Evolutionary conservation across 2,113 vertebrate genomes (phyloP).

Genomic region (Sphyrna mokarran): DNA sequence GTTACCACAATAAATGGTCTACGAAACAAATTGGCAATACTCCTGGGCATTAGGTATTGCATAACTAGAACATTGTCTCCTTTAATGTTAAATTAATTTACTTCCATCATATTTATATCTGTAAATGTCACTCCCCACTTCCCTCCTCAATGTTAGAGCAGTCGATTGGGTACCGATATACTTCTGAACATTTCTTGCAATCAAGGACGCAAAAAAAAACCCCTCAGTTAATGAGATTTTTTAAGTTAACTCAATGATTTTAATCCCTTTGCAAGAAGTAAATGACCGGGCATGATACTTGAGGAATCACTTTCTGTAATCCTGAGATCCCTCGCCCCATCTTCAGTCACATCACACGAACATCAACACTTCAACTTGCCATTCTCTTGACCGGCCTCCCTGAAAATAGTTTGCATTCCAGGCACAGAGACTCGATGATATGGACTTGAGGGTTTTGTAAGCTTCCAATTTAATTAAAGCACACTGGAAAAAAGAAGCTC

Average conservation of each 20-base stretch:
- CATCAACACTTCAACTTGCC: slow-evolving; percentile 66
- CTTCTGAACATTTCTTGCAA: not conserved
- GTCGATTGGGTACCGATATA: not conserved
- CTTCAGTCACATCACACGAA: slow-evolving; percentile 49
- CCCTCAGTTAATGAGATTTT: not conserved
- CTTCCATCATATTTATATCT: slow-evolving; percentile 39
- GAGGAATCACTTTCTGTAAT: slow-evolving; percentile 60
- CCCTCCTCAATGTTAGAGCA: slow-evolving; percentile 13
- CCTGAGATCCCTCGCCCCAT: slow-evolving; percentile 70
- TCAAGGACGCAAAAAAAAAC: not conserved
- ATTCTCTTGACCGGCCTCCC: slow-evolving; percentile 49
- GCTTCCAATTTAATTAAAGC: slow-evolving; percentile 67
- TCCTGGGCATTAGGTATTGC: too few relatives aligned
- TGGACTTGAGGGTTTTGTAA: slow-evolving; percentile 49
- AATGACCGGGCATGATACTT: not conserved
- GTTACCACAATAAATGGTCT: too few relatives aligned
- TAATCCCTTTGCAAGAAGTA: not conserved
- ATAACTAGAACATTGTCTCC: too few relatives aligned
- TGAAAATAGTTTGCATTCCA: slow-evolving; percentile 70
- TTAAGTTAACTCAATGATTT: not conserved
- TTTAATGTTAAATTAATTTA: too few relatives aligned
- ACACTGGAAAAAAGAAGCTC: slow-evolving; percentile 39
- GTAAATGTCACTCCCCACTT: slow-evolving; percentile 49
- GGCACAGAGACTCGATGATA: slow-evolving; percentile 63
- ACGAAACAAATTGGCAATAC: too few relatives aligned